Conservation (phyloP, 2,888 invertebrate genomes). For the Rhimphoctona megacephalus region DNA sequence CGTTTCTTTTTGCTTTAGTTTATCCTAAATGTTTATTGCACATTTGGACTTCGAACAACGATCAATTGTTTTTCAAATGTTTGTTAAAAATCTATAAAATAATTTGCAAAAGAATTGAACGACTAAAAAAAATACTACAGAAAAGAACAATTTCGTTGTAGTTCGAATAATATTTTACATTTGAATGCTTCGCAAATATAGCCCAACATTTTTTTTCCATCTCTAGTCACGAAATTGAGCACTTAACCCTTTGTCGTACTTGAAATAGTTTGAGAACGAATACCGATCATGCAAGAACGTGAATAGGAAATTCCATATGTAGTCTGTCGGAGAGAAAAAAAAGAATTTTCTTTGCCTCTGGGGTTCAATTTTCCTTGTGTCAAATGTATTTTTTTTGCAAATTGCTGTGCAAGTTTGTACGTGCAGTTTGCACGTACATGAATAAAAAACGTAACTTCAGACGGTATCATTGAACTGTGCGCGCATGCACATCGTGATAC, state of each 20-base stretch:
- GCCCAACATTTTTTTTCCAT: not conserved
- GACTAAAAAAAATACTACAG: not conserved
- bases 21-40: too few species aligned
- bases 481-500: not conserved
- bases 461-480: not conserved
- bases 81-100: not conserved
- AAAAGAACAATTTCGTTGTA: not conserved
- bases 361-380: not conserved
- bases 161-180: not conserved
- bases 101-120: not conserved
- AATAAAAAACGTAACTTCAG: slow-evolving; percentile 2
- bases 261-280: not conserved
- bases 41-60: too few species aligned
- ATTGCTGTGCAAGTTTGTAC: not conserved
- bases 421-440: slow-evolving; percentile 1
- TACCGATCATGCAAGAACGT: not conserved
- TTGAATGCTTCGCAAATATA: not conserved
- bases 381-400: not conserved
- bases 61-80: not conserved
- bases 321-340: not conserved
- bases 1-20: too few species aligned
- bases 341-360: not conserved
- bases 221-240: not conserved
- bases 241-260: not conserved
- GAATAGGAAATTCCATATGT: not conserved